Evolutionary conservation across 2,113 vertebrate genomes (phyloP), one percentile per base, ranked within the genome.

Genomic region (Neolamprologus brichardi): DNA sequence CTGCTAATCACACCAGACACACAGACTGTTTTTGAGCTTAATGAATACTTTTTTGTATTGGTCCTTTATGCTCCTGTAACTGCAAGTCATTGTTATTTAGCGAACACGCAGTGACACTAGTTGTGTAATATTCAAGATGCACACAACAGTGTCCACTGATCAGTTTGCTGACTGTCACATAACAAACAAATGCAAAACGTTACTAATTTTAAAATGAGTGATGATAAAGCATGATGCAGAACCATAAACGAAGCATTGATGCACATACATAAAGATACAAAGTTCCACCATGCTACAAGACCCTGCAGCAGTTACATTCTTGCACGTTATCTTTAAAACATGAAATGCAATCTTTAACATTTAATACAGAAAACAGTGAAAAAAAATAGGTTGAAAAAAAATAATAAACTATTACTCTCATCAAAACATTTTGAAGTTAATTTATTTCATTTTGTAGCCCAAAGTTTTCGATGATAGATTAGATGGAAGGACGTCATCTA

Each of bases 321-420:
- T 75, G 14, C 20, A 46, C 0, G 4, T 77, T 49, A 49, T 49
- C 39, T 49, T 75, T 28, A 75, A 46, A 28, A 10, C 13, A 1
- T 3, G 39, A 46, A 75, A 46, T 75, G 0, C 70, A 18, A 2
- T 49, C 8, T 2, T 28, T 49, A 75, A 75, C 15, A 7, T 75
- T 75, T 75, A 30, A 28, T 49, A 0, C 23, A 75, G 4, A 28
- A 46, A 46, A 75, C 4, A 46, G n/a, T 75, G 15, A 3, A 7
- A 18, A 18, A 44, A 30, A 44, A 25, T 41, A 17, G 8, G 20
- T 25, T 25, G 20, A 15, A 72, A 72, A 0, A 8, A 72, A 72
- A 46, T 2, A 46, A 46, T 11, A 28, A 72, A 0, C 37, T 41
- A 9, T 44, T 70, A 0, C 12, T 8, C 12, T 41, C 4, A 23